A percentile compares a stretch with the other conserved stretches of the same genome.
These are phyloP conservation scores for Mamestra configurata DNA, from an alignment of 1,140 invertebrate species.

Conservation along the genomic window DNA sequence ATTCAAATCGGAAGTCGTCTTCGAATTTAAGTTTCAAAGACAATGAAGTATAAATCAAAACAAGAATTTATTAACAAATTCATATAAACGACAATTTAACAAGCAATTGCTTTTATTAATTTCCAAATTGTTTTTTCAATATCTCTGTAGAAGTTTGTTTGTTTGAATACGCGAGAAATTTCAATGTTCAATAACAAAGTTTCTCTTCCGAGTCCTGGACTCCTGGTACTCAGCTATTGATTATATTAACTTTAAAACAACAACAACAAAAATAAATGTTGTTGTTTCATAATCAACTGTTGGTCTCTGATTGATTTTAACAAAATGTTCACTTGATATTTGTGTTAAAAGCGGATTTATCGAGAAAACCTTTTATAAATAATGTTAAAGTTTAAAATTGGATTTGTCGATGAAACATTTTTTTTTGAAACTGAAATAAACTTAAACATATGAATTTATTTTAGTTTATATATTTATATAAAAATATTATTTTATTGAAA, in stretches of 20 bases:
- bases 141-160: conserved; percentile 43
- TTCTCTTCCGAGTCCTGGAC: conserved; percentile 1
- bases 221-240: not conserved
- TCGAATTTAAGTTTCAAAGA: not conserved
- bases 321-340: not conserved
- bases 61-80: conserved; percentile 10
- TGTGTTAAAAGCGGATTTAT: not conserved
- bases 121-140: conserved; percentile 44
- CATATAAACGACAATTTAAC: conserved; percentile 10
- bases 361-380: no score
- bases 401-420: no score
- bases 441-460: no score
- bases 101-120: conserved; percentile 42
- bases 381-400: no score
- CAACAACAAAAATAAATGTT: conserved; percentile 31
- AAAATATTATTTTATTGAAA: no score
- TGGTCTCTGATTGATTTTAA: not conserved
- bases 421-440: no score
- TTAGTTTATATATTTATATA: no score
- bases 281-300: conserved; percentile 17
- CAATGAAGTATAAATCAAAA: conserved; percentile 17
- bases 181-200: conserved; percentile 28
- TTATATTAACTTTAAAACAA: conserved; percentile 27
- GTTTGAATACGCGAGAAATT: conserved; percentile 30
- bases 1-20: no score